Base-by-base conservation (phyloP, 2,888 invertebrate genomes). In the Apotomis betuletana region DNA sequence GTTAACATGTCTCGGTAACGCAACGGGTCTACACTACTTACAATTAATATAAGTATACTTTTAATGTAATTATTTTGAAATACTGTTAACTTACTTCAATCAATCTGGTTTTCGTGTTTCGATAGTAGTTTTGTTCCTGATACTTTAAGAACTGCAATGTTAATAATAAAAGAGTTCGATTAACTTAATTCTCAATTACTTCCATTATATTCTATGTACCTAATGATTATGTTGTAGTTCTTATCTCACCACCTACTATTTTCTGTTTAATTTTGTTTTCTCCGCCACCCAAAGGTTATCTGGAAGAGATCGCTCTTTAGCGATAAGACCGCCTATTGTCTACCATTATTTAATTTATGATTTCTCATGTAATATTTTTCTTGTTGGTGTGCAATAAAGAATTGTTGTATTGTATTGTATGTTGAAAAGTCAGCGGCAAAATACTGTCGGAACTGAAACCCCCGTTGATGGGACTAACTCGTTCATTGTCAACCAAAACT, bases 1-100 rank as follows among this genome's bases (percentile, higher is more conserved):
- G 75, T 76, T 73, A 75, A 74, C 67, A 80, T 82, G 79, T 83
- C 81, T 80, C 76, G 77, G 76, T 69, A 75, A 74, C 77, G 78
- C 78, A 81, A 86, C 86, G 84, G 85, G 85, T 89, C 79, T 77
- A 80, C 75, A 83, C 82, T 88, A 87, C 85, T 86, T 87, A 86
- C 82, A 74, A 41, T 78, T 79, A 82, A 77, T 75, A 74, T 74
- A 74, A 71, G 75, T 74, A 75, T 73, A 60, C 65, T 69, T 27
- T 71, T 60, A 63, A 69, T 77, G 77, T 79, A 78, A 81, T 79
- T 81, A 81, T 81, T 80, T 83, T 76, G 63, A 51, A 61, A 61
- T 81, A 78, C 79, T 79, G 78, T 71, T 74, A 74, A 76, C 59
- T 64, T 46, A 55, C 64, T 65, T 54, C 27, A 41, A 64, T 64